Conservation (phyloP, 2,797 vertebrate species). For the Jordanella pulchra region DNA sequence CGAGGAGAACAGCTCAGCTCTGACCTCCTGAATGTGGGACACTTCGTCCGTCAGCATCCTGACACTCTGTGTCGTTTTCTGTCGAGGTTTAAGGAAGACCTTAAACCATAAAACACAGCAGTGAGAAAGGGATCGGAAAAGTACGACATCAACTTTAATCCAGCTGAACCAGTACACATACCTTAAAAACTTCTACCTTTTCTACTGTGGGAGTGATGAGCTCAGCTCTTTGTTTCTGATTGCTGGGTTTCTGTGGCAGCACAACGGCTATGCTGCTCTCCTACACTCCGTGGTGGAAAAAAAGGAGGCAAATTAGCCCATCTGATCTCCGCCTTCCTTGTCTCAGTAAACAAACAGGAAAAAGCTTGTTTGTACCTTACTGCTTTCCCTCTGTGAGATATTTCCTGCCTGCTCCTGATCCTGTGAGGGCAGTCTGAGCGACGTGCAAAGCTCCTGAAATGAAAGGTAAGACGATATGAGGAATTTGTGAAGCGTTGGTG, state of each 20-base stretch:
- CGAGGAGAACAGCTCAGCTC: background rate
- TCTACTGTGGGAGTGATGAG: constrained; percentile 77
- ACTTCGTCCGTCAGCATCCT: constrained; percentile 88
- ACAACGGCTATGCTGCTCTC: constrained; percentile 78
- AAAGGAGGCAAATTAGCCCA: background rate
- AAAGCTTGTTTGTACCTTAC: constrained; percentile 65
- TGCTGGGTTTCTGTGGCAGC: constrained; percentile 69
- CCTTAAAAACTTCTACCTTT: constrained; percentile 88
- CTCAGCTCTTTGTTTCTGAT: constrained; percentile 68
- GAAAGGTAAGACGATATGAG: constrained; percentile 40
- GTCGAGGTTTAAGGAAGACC: constrained; percentile 82
- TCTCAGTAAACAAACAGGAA: background rate
- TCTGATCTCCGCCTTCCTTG: background rate
- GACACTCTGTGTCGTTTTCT: constrained; percentile 65
- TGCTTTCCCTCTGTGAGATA: constrained; percentile 54
- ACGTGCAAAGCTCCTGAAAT: constrained; percentile 72
- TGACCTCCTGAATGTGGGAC: constrained; percentile 90
- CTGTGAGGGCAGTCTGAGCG: constrained; percentile 72
- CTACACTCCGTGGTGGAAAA: constrained; percentile 57
- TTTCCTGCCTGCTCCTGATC: constrained; percentile 63
- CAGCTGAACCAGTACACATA: constrained; percentile 22
- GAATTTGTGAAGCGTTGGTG: constrained; percentile 3
- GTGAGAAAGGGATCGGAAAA: background rate
- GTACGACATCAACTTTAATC: background rate
- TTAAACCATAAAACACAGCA: constrained; percentile 41